Evolutionary conservation across 2,113 vertebrate genomes (phyloP), one percentile per base, ranked within the genome.

Genomic region (Tupaia chinensis): DNA sequence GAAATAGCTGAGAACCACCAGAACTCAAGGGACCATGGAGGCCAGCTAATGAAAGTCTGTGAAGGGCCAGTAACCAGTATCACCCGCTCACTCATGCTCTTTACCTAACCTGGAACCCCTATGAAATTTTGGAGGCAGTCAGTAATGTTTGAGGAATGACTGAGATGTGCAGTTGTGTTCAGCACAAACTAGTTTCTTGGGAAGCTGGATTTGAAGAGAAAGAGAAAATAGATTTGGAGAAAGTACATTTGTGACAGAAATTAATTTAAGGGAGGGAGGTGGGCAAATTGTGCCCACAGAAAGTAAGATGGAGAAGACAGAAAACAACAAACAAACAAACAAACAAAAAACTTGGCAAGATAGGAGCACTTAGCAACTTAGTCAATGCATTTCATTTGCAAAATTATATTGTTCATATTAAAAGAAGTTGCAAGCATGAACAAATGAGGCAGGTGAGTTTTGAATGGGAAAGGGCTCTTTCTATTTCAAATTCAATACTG

Each of bases 161-260:
- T 83, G 23, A 56, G 1, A 2, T 9, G 5, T 9, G 44, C 12
- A 11, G 7, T 65, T 90, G 8, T 65, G 15, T 56, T 44, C 44
- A 44, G 44, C 44, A 44, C 5, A 44, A 4, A 44, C 44, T 44
- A 44, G 32, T 87, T 94, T 80, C 70, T 80, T 74, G 15, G 29
- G 63, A 92, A 92, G 1, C 16, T 68, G 83, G 34, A 73, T 27
- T 84, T 92, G 63, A 92, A 87, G n/a, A 87, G 25, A 78, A 29
- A 23, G 16, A 60, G 29, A 89, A 77, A 25, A 27, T 2, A 69
- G 61, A 70, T 10, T 74, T 3, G 23, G 53, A 61, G 4, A 84
- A 94, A 68, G 23, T 68, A 56, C 20, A 53, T 77, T 76, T 93
- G 82, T 56, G 68, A 70, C 1, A 56, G 12, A n/a, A 91, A 78